Evolutionary conservation across 1,140 invertebrate genomes (phyloP).

Genomic region (Oedothorax gibbosus): DNA sequence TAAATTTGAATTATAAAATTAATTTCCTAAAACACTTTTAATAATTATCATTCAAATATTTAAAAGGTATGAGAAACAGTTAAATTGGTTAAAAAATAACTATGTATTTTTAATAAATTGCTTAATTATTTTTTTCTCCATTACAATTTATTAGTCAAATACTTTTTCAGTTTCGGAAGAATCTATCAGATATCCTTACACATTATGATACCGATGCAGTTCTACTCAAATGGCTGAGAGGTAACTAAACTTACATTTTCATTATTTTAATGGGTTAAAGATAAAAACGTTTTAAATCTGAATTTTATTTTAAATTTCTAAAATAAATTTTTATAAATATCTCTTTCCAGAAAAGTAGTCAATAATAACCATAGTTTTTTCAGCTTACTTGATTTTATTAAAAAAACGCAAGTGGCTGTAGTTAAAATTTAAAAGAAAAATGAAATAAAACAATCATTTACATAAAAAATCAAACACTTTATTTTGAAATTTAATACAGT

Average conservation of each 20-base stretch:
- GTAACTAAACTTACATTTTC: background rate
- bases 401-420: no score
- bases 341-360: no score
- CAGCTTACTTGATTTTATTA: no score
- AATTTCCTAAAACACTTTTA: background rate
- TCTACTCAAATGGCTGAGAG: slow-evolving; percentile 25
- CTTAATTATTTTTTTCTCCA: background rate
- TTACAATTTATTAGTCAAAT: background rate
- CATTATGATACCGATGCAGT: slow-evolving; percentile 16
- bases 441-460: no score
- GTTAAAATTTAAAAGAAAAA: no score
- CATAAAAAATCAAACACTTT: no score
- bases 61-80: background rate
- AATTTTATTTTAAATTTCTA: no score
- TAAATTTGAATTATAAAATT: background rate
- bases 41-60: background rate
- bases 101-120: background rate
- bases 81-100: background rate
- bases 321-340: no score
- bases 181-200: background rate
- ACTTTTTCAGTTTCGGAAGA: slow-evolving; percentile 9
- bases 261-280: background rate
- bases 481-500: no score
- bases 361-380: no score
- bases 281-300: background rate